Evolutionary conservation across 2,888 invertebrate species (phyloP), one percentile per base, ranked within the genome.

Genomic region (Cryptocephalus moraei): DNA sequence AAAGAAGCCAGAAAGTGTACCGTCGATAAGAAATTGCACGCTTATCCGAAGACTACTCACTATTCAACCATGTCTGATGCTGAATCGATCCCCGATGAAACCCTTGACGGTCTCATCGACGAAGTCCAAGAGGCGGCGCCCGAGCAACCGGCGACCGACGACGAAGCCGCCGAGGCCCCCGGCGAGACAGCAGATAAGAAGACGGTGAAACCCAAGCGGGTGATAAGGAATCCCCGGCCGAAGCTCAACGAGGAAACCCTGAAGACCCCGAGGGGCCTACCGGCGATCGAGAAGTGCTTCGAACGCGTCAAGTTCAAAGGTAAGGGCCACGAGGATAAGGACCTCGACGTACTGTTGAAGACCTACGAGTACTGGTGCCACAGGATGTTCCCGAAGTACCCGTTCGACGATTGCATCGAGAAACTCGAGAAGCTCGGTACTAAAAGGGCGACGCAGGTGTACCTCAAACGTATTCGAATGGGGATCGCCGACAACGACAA

Each of bases 341-440:
- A 96, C 70, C 71, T 97, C 36, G 80, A 87, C 58, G 69, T 80
- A 50, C 73, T 95, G 0, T 76, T 97, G 73, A 83, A 85, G 46
- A 82, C 81, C 48, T 66, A 95, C 46, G 91, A 95, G 61, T 91
- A 95, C 64, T 97, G 96, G 96, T 86, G 86, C 0, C 93, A 95
- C 69, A 76, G 94, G 43, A 71, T 97, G 54, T 94, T 85, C 70
- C 95, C 96, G 0, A 90, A 86, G 63, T 85, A 86, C 63, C 79
- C 83, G 10, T 96, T 95, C 70, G 87, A 87, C 62, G 92, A 94
- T 67, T 84, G 88, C 53, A 69, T 95, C 3, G 75, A 77, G n/a
- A 78, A 79, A 63, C 73, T 85, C 13, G 94, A 94, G 66, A 82
- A 81, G 49, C 74, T 96, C 1, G 94, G 94, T 0, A 75, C 77